Base-by-base conservation (phyloP, 2,888 invertebrate genomes). In the Sicus ferrugineus region DNA sequence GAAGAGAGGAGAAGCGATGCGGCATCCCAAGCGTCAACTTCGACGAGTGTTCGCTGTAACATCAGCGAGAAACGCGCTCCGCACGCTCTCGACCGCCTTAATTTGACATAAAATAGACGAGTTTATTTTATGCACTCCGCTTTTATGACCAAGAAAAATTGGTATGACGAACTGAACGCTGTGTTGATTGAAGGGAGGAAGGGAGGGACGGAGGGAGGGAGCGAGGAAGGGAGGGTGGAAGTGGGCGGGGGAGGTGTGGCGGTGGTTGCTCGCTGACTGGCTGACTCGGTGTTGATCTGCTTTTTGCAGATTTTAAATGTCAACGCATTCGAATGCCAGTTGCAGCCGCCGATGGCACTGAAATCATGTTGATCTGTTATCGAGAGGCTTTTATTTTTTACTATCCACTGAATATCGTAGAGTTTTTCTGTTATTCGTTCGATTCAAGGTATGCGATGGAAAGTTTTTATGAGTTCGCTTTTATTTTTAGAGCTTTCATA, bases 81-180 rank as follows among this genome's bases (percentile, higher is more conserved):
- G 46, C 14, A 46, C 46, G 46, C n/a, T 46, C 46, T n/a, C 46
- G 46, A 46, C 16, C 56, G 28, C 30, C 31, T 58, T 58, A 58
- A 58, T 58, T 58, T 58, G 58, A 58, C 58, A 34, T 58, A 11
- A 31, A 58, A 30, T 58, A 58, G 31, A 58, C 58, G 31, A 58
- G 58, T 58, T 58, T 58, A 28, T 58, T 58, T 34, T 30, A 19
- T 19, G 7, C 31, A 19, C 11, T 21, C 23, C 21, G 21, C 23
- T 52, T n/a, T 52, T 52, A 2, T 52, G 2, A 52, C 21, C 9
- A 3, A 21, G 21, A 52, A 23, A 52, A 46, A 46, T 26, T 0
- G 14, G 21, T 21, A 28, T 54, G 54, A 54, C 16, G 16, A 26
- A 14, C 14, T 54, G 28, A 26, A 54, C 54, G 50, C 19, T n/a